Percentiles rank a stretch among this genome's conserved stretches.
phyloP scores from a whole-genome alignment of 2,113 vertebrate species.

The Apodemus sylvaticus region DNA sequence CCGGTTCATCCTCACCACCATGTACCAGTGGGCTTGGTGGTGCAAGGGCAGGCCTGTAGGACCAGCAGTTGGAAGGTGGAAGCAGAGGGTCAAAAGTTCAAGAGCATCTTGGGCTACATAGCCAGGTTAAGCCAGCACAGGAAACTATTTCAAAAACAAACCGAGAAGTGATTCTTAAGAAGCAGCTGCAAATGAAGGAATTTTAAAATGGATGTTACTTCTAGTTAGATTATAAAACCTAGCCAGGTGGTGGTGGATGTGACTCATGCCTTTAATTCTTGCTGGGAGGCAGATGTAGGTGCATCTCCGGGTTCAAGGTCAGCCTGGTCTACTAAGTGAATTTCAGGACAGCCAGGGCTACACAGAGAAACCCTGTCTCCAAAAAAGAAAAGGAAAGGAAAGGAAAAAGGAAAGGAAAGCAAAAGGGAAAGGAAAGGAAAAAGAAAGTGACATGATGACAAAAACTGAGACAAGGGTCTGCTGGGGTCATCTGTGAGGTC shows the following conservation, averaged over 20 bases:
- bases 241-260: background rate
- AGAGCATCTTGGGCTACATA: background rate
- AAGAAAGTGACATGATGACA: background rate
- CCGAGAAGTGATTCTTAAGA: background rate
- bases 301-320: background rate
- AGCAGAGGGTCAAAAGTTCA: background rate
- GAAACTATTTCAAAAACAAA: background rate
- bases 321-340: background rate
- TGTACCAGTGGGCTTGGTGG: too few relatives aligned
- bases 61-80: background rate
- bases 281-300: background rate
- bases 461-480: background rate
- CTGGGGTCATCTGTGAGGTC: background rate
- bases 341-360: background rate
- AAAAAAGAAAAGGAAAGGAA: background rate
- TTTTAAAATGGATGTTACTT: background rate
- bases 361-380: background rate
- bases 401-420: background rate
- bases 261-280: background rate
- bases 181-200: background rate
- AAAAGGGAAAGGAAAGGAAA: background rate
- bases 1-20: background rate
- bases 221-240: background rate
- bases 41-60: background rate
- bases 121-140: background rate